Evolutionary conservation across 2,113 vertebrate genomes (phyloP).

Genomic region (Gavia stellata): DNA sequence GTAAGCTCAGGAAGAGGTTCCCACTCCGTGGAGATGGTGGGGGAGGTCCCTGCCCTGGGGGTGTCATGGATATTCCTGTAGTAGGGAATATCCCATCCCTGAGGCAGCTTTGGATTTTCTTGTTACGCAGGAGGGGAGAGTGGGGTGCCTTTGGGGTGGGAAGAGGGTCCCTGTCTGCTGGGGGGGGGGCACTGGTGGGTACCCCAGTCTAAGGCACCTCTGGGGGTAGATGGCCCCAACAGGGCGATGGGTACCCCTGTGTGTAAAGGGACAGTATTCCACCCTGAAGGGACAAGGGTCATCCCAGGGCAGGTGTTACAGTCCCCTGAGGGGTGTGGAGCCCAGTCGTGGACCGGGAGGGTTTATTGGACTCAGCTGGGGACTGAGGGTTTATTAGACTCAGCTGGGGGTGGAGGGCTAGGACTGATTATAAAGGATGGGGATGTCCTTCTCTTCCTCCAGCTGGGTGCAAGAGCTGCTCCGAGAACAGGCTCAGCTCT

Average conservation of each 20-base stretch:
- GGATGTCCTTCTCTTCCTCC: neutral
- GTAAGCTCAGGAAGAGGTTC: neutral
- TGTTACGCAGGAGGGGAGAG: too few species aligned
- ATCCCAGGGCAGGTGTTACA: neutral
- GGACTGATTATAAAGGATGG: neutral
- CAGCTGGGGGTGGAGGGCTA: neutral
- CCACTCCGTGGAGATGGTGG: too few species aligned
- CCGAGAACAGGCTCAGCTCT: neutral
- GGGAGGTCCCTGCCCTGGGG: too few species aligned
- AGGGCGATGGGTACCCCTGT: too few species aligned
- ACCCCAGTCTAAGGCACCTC: too few species aligned
- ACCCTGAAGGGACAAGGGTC: neutral
- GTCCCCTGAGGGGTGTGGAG: neutral
- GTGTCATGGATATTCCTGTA: neutral
- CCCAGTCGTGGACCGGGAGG: rapidly evolving
- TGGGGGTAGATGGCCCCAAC: neutral
- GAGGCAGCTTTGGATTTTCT: neutral
- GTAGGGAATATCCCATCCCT: neutral
- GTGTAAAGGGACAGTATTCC: neutral
- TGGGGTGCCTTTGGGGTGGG: neutral
- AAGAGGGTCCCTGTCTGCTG: neutral
- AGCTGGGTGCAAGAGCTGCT: neutral
- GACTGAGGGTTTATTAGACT: too few species aligned
- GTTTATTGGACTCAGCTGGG: neutral
- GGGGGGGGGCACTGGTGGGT: neutral